phyloP scores from a whole-genome alignment of 2,113 vertebrate species.

The Amblyornis subalaris region DNA sequence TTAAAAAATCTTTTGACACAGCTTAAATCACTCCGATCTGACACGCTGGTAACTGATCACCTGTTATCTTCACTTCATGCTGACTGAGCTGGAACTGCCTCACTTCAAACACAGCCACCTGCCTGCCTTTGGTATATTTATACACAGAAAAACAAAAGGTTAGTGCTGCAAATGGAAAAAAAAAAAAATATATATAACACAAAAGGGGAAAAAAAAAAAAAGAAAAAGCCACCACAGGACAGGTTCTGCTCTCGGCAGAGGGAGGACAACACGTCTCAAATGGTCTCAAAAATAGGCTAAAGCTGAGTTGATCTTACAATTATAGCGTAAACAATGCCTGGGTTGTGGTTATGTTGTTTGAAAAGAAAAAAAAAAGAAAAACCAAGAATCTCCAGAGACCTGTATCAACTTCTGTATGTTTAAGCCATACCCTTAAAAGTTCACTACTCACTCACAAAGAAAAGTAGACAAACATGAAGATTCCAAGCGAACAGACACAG shows the following conservation, averaged over 20 bases:
- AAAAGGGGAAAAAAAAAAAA: not conserved
- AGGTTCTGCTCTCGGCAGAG: constrained; percentile 56
- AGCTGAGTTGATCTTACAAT: constrained; percentile 69
- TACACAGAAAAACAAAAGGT: constrained; percentile 19
- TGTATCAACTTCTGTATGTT: constrained; percentile 70
- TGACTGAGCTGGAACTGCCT: constrained; percentile 36
- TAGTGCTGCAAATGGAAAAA: not conserved
- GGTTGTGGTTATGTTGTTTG: constrained; percentile 58
- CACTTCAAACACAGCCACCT: constrained; percentile 41
- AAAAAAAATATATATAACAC: not conserved
- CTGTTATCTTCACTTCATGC: constrained; percentile 4
- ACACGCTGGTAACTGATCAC: not conserved
- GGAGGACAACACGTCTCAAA: constrained; percentile 52
- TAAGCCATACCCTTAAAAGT: constrained; percentile 65
- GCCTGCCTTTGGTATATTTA: constrained; percentile 74
- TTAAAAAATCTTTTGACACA: not conserved
- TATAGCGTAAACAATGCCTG: constrained; percentile 78
- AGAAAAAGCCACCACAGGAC: constrained; percentile 28
- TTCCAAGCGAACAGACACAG: constrained; percentile 85
- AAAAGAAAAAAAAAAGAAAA: not conserved
- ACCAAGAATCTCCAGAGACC: constrained; percentile 62
- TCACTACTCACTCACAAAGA: constrained; percentile 80
- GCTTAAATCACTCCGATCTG: constrained; percentile 19
- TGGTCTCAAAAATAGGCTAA: constrained; percentile 61
- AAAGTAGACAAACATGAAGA: constrained; percentile 97